Percentiles rank a stretch among this genome's conserved stretches.
These are phyloP conservation scores for Crotalus viridis DNA, from an alignment of 2,113 vertebrate genomes.

Conservation along the genomic window DNA sequence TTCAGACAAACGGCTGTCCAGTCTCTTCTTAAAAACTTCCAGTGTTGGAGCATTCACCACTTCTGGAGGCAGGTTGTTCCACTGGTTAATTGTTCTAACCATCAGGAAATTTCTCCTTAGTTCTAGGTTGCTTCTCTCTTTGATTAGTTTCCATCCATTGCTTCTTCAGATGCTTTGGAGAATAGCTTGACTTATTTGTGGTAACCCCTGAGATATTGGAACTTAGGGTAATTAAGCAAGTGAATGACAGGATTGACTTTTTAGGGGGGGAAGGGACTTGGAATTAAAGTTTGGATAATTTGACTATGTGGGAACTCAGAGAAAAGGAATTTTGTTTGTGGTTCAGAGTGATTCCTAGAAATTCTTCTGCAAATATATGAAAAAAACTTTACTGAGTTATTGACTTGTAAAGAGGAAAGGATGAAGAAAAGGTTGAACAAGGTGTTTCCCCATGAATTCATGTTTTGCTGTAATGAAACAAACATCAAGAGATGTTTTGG, in stretches of 20 bases:
- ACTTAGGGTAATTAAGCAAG: neutral
- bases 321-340: neutral
- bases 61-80: too few relatives aligned
- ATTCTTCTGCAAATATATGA: neutral
- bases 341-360: neutral
- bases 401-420: neutral
- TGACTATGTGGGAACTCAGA: neutral
- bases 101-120: too few relatives aligned
- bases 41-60: too few relatives aligned
- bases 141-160: too few relatives aligned
- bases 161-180: too few relatives aligned
- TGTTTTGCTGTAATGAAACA: neutral
- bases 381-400: neutral
- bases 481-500: neutral
- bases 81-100: too few relatives aligned
- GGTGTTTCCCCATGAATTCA: neutral
- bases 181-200: too few relatives aligned
- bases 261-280: neutral
- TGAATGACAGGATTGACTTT: too few relatives aligned
- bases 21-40: too few relatives aligned
- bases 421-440: neutral
- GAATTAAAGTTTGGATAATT: neutral
- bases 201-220: too few relatives aligned
- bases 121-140: too few relatives aligned
- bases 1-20: too few relatives aligned